Percentiles rank a stretch among this genome's conserved stretches.
These are phyloP conservation scores for Polietes domitor DNA, from an alignment of 2,888 invertebrate species.

Conservation along the genomic window DNA sequence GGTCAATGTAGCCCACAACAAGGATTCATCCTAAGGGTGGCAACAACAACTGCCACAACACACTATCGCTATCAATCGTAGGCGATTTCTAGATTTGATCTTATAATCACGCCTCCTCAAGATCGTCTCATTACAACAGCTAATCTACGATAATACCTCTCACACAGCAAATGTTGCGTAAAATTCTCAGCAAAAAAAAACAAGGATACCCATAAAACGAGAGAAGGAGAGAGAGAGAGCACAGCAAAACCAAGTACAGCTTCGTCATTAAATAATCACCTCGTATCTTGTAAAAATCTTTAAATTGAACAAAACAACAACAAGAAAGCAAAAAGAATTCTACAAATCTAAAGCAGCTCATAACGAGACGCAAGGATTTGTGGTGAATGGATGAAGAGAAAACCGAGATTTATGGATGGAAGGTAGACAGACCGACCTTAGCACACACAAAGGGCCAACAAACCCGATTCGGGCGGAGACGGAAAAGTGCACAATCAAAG, in stretches of 20 bases:
- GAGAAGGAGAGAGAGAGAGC: not conserved
- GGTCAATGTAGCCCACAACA: too few relatives aligned
- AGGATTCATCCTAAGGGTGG: not conserved
- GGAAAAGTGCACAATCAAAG: constrained; percentile 61
- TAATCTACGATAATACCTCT: constrained; percentile 12
- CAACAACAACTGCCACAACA: not conserved
- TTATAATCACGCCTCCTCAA: not conserved
- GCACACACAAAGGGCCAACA: not conserved
- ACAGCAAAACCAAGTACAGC: constrained; percentile 10
- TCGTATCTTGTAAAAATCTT: constrained; percentile 17
- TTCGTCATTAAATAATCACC: constrained; percentile 23
- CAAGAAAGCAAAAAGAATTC: not conserved
- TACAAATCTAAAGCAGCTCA: not conserved
- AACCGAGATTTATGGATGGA: not conserved
- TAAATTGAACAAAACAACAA: not conserved
- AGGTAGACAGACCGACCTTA: not conserved
- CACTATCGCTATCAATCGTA: not conserved
- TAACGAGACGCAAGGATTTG: not conserved
- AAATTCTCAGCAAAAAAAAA: not conserved
- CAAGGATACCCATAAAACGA: not conserved
- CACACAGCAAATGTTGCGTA: constrained; percentile 7
- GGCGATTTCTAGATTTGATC: not conserved
- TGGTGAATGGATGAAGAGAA: not conserved
- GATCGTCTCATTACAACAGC: not conserved
- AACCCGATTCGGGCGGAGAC: constrained; percentile 41